Conservation (phyloP, 37 sponge, comb jelly and placozoan species). For the Diacarnus erythraeanus region DNA sequence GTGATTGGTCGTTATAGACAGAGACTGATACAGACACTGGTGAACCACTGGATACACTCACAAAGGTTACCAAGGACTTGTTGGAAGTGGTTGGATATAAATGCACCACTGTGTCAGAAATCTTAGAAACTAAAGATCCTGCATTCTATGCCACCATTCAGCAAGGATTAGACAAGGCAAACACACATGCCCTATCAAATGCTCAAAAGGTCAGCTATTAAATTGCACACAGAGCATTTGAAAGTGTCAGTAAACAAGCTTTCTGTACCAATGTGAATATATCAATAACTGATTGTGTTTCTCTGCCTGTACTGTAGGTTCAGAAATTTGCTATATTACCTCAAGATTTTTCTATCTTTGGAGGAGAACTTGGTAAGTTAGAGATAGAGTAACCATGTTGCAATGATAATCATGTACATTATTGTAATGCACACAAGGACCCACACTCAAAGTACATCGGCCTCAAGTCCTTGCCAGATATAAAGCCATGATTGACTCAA, state of each 20-base stretch:
- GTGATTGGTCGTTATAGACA: no score
- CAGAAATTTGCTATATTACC: constrained; percentile 65
- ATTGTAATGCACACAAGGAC: constrained; percentile 71
- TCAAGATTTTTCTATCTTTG: constrained; percentile 77
- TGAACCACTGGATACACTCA: constrained; percentile 64
- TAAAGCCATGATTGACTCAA: constrained; percentile 63
- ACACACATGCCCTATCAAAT: constrained; percentile 60
- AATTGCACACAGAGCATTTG: no score
- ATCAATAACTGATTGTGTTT: no score
- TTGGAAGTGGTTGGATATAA: constrained; percentile 35
- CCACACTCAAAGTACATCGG: constrained; percentile 83
- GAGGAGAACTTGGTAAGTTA: constrained; percentile 83
- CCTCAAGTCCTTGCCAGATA: constrained; percentile 59
- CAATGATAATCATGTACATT: no score
- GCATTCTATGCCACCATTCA: constrained; percentile 74
- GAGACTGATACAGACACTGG: constrained; percentile 72
- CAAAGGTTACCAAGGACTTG: constrained; percentile 22
- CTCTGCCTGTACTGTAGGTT: no score
- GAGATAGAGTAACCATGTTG: no score
- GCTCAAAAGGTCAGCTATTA: constrained; percentile 85
- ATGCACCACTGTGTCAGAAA: constrained; percentile 70
- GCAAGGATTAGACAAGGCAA: constrained; percentile 69
- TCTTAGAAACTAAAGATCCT: constrained; percentile 54
- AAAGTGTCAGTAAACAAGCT: no score
- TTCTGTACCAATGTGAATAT: no score